These are phyloP conservation scores for Rhopilema esculentum DNA, from an alignment of 30 jellyfish, hydroid and myxozoan genomes.

Conservation along the genomic window DNA sequence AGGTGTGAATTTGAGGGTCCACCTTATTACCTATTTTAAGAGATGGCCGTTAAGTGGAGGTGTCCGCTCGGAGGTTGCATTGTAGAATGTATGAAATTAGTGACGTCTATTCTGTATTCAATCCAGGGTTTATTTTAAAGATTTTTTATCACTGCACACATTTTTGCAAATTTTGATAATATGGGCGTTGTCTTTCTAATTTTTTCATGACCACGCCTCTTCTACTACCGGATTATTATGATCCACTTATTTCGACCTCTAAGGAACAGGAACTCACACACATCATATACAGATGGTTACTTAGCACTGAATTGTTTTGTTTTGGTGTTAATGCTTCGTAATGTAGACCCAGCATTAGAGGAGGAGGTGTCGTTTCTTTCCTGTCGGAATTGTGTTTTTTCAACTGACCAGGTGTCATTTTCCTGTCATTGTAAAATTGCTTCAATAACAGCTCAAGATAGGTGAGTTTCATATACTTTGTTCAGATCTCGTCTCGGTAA, in stretches of 20 bases:
- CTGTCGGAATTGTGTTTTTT: constrained; percentile 39
- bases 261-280: constrained; percentile 32
- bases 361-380: constrained; percentile 38
- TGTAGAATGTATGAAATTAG: too few relatives aligned
- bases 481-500: constrained; percentile 37
- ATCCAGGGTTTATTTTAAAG: too few relatives aligned
- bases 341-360: constrained; percentile 37
- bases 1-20: too few relatives aligned
- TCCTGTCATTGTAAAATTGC: constrained; percentile 43
- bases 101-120: too few relatives aligned
- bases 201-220: constrained; percentile 26
- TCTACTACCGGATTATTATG: constrained; percentile 25
- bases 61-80: too few relatives aligned
- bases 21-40: too few relatives aligned
- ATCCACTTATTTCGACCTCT: constrained; percentile 22
- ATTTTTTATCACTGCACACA: too few relatives aligned
- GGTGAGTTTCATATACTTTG: constrained; percentile 32
- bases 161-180: too few relatives aligned
- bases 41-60: too few relatives aligned
- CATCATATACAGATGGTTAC: constrained; percentile 19
- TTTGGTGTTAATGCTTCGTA: constrained; percentile 36
- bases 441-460: constrained; percentile 28
- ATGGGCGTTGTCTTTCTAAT: not conserved
- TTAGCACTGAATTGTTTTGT: constrained; percentile 27
- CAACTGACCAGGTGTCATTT: constrained; percentile 36